These are phyloP conservation scores for Chloroceryle amazona DNA, from an alignment of 2,797 vertebrate genomes.

Conservation along the genomic window DNA sequence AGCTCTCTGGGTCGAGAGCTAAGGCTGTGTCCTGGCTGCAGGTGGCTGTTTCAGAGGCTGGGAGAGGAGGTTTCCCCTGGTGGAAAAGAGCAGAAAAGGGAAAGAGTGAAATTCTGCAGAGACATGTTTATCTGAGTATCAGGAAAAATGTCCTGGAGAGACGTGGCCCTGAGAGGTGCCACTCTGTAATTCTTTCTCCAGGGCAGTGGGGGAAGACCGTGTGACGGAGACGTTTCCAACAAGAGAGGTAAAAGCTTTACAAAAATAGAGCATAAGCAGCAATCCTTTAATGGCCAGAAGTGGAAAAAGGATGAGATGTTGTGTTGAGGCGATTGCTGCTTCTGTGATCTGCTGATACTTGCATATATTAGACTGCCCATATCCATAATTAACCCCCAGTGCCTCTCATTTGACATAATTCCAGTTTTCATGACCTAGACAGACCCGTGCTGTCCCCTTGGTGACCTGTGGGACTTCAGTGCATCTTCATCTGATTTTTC, in stretches of 20 bases:
- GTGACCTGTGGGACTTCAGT: conserved; percentile 19
- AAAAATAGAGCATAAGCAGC: not conserved
- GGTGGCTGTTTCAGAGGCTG: not conserved
- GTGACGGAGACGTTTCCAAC: not conserved
- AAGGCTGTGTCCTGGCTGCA: not conserved
- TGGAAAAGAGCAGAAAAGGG: not conserved
- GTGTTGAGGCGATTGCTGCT: not conserved
- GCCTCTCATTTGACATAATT: conserved; percentile 29
- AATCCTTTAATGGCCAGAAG: not conserved
- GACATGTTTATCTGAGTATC: not conserved
- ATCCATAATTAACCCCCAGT: conserved; percentile 29
- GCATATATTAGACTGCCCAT: not conserved
- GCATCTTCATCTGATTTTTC: conserved; percentile 15
- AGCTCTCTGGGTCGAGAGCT: not conserved
- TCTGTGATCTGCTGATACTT: not conserved
- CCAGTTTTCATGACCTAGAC: conserved; percentile 3
- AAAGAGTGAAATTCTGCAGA: not conserved
- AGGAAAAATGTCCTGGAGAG: not conserved
- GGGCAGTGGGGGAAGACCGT: not conserved
- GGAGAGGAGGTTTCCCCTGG: not conserved
- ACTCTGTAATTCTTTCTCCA: not conserved
- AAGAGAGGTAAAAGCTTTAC: not conserved
- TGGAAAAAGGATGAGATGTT: not conserved
- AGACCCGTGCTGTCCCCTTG: not conserved
- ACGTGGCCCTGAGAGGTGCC: not conserved